Conservation (phyloP, 2,797 vertebrate species). For the Muscicapa striata region DNA sequence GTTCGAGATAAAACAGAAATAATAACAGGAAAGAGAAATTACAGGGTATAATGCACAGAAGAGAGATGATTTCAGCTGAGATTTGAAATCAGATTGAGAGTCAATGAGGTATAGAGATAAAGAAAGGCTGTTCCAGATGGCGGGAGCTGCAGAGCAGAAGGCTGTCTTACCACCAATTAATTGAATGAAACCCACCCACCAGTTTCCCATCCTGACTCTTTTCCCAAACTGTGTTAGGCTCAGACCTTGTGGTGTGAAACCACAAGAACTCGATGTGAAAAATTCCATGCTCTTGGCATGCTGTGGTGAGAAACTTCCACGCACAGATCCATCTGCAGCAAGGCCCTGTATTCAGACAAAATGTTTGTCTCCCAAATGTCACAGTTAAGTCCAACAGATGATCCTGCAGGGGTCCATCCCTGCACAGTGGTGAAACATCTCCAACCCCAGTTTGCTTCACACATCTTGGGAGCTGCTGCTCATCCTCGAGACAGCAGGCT, state of each 20-base stretch:
- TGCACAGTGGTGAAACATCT: not conserved
- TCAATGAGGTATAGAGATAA: conserved; percentile 62
- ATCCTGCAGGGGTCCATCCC: not conserved
- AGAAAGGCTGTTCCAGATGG: conserved; percentile 65
- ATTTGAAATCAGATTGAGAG: conserved; percentile 63
- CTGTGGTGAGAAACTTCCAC: not conserved
- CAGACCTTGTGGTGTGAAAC: conserved; percentile 27
- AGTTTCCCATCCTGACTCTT: conserved; percentile 52
- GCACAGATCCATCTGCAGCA: not conserved
- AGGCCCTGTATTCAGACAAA: not conserved
- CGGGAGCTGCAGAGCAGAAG: conserved; percentile 41
- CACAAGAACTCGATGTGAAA: conserved; percentile 23
- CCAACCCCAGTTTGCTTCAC: fast-evolving
- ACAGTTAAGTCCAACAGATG: not conserved
- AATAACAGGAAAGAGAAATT: conserved; percentile 35
- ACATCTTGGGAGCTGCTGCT: not conserved
- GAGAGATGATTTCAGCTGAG: conserved; percentile 58
- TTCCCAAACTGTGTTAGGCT: not conserved
- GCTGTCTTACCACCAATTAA: conserved; percentile 57
- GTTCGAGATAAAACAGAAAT: conserved; percentile 24
- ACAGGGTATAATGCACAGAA: conserved; percentile 28
- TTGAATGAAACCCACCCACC: conserved; percentile 54
- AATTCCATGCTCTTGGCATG: not conserved
- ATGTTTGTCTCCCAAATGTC: not conserved
- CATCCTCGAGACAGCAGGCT: not conserved